A percentile compares a stretch with the other conserved stretches of the same genome.
Evolutionary conservation across 2,888 invertebrate species (phyloP).

Genomic region (Calliphora vomitoria): DNA sequence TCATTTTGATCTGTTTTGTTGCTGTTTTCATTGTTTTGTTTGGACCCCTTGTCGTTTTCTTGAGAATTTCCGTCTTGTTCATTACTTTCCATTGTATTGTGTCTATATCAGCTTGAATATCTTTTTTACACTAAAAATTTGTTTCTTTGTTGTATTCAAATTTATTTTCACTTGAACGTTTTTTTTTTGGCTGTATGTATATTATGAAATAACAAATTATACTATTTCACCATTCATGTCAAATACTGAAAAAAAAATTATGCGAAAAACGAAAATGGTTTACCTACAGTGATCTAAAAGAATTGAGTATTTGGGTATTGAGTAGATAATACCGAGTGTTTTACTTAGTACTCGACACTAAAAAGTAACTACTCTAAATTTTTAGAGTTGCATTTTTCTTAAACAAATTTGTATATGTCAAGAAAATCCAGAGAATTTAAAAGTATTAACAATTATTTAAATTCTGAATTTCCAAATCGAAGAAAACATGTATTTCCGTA

Average conservation of each 20-base stretch:
- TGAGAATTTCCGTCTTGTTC: neutral
- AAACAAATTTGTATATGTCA: too few relatives aligned
- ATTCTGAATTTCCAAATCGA: too few relatives aligned
- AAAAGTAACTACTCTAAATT: too few relatives aligned
- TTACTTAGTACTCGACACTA: too few relatives aligned
- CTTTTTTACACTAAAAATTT: conserved; percentile 15
- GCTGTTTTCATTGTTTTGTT: neutral
- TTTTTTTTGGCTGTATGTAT: neutral
- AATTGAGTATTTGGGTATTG: too few relatives aligned
- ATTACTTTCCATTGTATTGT: conserved; percentile 46
- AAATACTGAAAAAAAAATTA: neutral
- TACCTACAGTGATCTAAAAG: neutral
- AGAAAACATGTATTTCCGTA: too few relatives aligned
- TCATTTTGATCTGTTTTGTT: neutral
- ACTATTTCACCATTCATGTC: conserved; percentile 12
- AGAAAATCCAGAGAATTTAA: too few relatives aligned
- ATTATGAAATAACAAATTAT: conserved; percentile 42
- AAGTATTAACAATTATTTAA: too few relatives aligned
- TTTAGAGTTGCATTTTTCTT: too few relatives aligned
- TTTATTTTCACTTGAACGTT: neutral
- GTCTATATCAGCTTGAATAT: too few relatives aligned
- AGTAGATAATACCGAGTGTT: too few relatives aligned
- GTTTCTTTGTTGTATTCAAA: conserved; percentile 7
- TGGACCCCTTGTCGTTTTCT: conserved; percentile 7
- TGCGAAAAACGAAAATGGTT: neutral